Base-by-base conservation (phyloP, 2,888 invertebrate genomes). In the Criorhina ranunculi region DNA sequence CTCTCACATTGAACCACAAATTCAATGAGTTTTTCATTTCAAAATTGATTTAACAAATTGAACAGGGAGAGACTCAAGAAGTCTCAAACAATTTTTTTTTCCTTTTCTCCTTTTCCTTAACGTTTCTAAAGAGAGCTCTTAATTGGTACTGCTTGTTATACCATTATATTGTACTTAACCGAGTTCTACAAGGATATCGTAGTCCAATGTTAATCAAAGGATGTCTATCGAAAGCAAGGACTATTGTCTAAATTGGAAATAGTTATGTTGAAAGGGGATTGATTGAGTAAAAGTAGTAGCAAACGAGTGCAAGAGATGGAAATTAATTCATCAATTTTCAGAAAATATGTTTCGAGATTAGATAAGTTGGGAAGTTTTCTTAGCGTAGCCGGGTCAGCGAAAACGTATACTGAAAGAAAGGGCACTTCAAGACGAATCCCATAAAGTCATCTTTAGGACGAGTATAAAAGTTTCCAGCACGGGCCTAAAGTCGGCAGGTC, bases 131-230 rank as follows among this genome's bases (percentile, higher is more conserved):
- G 19, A 19, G 37, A 11, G 37, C 57, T 8, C 37, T 57, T 37
- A n/a, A 37, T 57, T 35, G 15, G 15, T 57, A n/a, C 37, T 37
- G 19, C 37, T 57, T 7, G 37, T 37, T 24, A n/a, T 57, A n/a
- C 17, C 37, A 7, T 37, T 37, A 57, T 40, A 57, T 40, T 37
- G 19, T 57, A n/a, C 57, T 57, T 57, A 37, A 57, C 57, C 57
- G n/a, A 24, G 57, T 37, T 57, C 37, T 37, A 24, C 57, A 19
- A 57, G n/a, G n/a, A 37, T n/a, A 37, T 37, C 9, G 17, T 40
- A 57, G 5, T 57, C 19, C 9, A 19, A 37, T 5, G 37, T 35
- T 19, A 57, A 57, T 37, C 57, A 57, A 57, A 57, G 57, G 37
- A 37, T 4, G 19, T 24, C 57, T 37, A 17, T 57, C 24, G 57